Conservation (phyloP, 2,113 vertebrate genomes). For the Leptosomus discolor region DNA sequence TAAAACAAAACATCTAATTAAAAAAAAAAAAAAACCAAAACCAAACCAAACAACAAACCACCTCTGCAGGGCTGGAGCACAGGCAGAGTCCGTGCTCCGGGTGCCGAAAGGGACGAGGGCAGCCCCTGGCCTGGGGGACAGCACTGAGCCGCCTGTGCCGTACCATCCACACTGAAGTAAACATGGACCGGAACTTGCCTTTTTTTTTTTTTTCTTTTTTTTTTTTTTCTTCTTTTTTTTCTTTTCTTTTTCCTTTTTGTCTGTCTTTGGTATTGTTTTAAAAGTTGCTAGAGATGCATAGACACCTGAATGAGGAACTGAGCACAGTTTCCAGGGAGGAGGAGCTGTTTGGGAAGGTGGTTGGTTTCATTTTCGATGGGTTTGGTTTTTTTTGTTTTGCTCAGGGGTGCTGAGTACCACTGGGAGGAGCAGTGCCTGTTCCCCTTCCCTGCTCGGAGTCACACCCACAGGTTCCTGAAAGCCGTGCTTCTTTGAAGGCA, state of each 20-base stretch:
- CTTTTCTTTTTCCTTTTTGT: not conserved
- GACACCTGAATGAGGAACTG: conserved; percentile 77
- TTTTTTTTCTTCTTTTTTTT: not conserved
- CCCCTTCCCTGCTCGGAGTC: not conserved
- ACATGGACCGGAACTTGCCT: conserved; percentile 50
- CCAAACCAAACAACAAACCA: not conserved
- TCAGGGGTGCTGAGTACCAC: not conserved
- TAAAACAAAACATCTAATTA: not conserved
- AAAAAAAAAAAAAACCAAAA: not conserved
- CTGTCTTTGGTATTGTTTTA: conserved; percentile 89
- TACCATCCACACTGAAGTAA: conserved; percentile 25
- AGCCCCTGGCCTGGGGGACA: not conserved
- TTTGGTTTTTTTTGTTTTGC: not conserved
- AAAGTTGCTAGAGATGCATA: conserved; percentile 90
- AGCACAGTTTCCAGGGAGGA: conserved; percentile 9
- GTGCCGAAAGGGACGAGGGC: not conserved
- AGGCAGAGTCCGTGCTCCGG: not conserved
- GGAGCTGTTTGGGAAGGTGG: not conserved
- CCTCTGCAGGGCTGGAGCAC: not conserved
- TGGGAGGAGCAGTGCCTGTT: not conserved
- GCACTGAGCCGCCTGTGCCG: not conserved
- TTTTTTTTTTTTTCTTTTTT: not conserved
- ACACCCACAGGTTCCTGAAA: not conserved
- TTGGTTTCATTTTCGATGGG: not conserved
- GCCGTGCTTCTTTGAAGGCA: not conserved